These are phyloP conservation scores for Cyphomyrus plagiostoma DNA, from an alignment of 2,113 vertebrate species.

Conservation along the genomic window DNA sequence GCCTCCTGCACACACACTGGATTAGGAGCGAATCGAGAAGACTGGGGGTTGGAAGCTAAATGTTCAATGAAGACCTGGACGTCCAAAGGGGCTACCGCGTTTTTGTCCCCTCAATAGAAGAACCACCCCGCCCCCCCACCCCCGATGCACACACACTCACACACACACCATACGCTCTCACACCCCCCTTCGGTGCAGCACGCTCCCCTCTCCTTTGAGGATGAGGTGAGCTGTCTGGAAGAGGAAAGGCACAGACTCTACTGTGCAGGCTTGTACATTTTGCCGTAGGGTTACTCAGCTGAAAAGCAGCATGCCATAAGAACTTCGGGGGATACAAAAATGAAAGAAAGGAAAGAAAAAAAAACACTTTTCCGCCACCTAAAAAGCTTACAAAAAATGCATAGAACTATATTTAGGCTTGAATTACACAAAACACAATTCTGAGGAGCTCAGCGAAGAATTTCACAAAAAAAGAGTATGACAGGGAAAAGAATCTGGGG, in stretches of 20 bases:
- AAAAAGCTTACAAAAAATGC: constrained; percentile 62
- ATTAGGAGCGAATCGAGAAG: constrained; percentile 43
- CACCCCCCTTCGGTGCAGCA: constrained; percentile 48
- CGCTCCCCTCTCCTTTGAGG: constrained; percentile 67
- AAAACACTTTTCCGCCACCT: constrained; percentile 53
- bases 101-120: constrained; percentile 49
- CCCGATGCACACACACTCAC: neutral
- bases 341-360: constrained; percentile 32
- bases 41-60: constrained; percentile 64
- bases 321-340: constrained; percentile 55
- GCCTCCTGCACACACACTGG: constrained; percentile 79
- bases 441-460: constrained; percentile 52
- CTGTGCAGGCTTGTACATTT: constrained; percentile 60
- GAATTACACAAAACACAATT: constrained; percentile 56
- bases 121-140: constrained; percentile 33
- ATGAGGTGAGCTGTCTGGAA: constrained; percentile 59
- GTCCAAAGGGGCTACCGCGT: constrained; percentile 61
- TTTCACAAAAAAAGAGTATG: constrained; percentile 30
- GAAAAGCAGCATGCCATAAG: constrained; percentile 63
- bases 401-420: constrained; percentile 61
- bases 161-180: neutral
- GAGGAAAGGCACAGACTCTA: constrained; percentile 53
- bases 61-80: constrained; percentile 84
- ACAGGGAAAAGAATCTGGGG: neutral
- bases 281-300: constrained; percentile 63